Percentiles rank a stretch among this genome's conserved stretches.
These are phyloP conservation scores for Unio delphinus DNA, from an alignment of 2,888 invertebrate species.

Conservation along the genomic window DNA sequence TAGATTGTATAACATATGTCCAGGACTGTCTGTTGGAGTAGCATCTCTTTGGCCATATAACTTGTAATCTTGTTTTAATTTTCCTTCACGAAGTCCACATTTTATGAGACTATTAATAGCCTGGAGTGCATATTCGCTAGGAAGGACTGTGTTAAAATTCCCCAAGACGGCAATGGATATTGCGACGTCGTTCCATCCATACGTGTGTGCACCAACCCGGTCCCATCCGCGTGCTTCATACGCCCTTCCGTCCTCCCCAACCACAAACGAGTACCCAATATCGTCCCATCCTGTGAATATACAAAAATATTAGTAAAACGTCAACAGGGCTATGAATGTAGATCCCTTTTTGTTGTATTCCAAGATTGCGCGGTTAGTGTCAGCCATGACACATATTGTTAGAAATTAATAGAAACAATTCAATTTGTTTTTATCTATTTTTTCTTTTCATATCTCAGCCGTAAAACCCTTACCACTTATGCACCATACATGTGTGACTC, in stretches of 20 bases:
- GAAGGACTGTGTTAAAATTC: constrained; percentile 41
- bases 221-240: constrained; percentile 85
- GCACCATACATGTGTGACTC: no score
- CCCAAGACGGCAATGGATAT: constrained; percentile 59
- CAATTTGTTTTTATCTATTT: no score
- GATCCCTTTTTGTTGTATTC: no score
- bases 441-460: no score
- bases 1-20: constrained; percentile 33
- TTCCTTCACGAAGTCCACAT: constrained; percentile 44
- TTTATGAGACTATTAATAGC: constrained; percentile 47
- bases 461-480: no score
- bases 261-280: constrained; percentile 78
- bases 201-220: constrained; percentile 80
- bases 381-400: no score
- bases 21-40: constrained; percentile 40
- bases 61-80: constrained; percentile 31
- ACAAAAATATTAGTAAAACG: no score
- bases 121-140: constrained; percentile 42
- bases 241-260: constrained; percentile 84
- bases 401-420: no score
- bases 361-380: no score
- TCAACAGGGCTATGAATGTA: no score
- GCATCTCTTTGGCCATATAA: constrained; percentile 52
- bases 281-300: constrained; percentile 36
- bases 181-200: constrained; percentile 74